These are phyloP conservation scores for Callimorpha dominula DNA, from an alignment of 2,888 invertebrate genomes.

Conservation along the genomic window DNA sequence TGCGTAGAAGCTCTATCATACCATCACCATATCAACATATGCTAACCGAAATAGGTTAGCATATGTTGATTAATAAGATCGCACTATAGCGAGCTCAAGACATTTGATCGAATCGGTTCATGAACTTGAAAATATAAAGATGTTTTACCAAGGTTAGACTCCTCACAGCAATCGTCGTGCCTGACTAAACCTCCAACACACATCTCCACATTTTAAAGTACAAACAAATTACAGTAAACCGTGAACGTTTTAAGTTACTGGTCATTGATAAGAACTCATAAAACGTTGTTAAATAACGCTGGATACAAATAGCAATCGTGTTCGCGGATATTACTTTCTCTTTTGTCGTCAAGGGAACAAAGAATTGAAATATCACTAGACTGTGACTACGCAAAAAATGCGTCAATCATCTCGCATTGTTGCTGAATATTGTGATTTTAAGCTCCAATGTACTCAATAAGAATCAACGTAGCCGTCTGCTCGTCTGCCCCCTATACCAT, in stretches of 20 bases:
- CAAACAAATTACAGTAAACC: background rate
- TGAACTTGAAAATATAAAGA: background rate
- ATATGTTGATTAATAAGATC: background rate
- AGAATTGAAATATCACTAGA: constrained; percentile 61
- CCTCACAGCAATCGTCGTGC: background rate
- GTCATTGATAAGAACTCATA: constrained; percentile 26
- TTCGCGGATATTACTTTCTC: constrained; percentile 64
- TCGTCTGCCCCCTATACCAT: too few species aligned
- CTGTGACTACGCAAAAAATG: constrained; percentile 61
- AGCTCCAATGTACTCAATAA: constrained; percentile 32
- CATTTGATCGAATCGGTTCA: too few species aligned
- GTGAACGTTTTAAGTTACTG: constrained; percentile 17
- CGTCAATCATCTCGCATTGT: constrained; percentile 65
- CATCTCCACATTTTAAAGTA: background rate
- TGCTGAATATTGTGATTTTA: constrained; percentile 45
- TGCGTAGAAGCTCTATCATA: too few species aligned
- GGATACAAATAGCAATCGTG: constrained; percentile 37
- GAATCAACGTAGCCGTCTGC: constrained; percentile 13
- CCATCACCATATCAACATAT: too few species aligned
- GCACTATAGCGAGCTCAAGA: background rate
- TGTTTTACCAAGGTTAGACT: background rate
- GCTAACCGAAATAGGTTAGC: too few species aligned
- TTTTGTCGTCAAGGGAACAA: constrained; percentile 59
- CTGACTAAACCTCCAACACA: background rate
- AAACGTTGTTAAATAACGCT: constrained; percentile 42